A percentile compares a stretch with the other conserved stretches of the same genome.
Conservation (phyloP, 2,888 invertebrate genomes). For the Drosophila phalerata region DNA sequence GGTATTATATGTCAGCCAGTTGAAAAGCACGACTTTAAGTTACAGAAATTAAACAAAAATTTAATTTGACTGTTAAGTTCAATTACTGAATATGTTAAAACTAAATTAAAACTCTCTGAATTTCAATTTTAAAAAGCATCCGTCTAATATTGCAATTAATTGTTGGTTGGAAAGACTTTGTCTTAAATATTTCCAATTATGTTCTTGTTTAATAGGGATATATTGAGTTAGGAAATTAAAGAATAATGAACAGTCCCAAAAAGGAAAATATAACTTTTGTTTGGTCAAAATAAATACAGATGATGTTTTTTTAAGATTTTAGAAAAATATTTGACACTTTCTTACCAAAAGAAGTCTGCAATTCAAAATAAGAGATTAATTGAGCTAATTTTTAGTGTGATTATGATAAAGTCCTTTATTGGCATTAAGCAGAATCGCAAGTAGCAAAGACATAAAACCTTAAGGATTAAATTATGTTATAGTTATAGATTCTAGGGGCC, state of each 20-base stretch:
- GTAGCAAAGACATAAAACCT: conserved; percentile 35
- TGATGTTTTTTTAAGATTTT: neutral
- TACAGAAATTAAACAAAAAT: neutral
- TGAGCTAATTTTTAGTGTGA: conserved; percentile 19
- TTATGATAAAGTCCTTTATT: conserved; percentile 76
- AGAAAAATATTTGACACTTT: neutral
- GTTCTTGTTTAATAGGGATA: too few relatives aligned
- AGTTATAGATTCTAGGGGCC: conserved; percentile 58
- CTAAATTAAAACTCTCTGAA: too few relatives aligned
- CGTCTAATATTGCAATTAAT: too few relatives aligned
- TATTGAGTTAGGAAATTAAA: too few relatives aligned
- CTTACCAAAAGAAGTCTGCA: neutral
- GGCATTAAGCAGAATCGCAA: conserved; percentile 54
- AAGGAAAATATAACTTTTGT: too few relatives aligned
- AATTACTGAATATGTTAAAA: too few relatives aligned
- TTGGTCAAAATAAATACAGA: too few relatives aligned
- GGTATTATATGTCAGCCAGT: neutral
- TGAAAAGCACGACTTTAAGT: neutral
- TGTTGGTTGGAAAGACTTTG: too few relatives aligned
- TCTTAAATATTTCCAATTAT: too few relatives aligned
- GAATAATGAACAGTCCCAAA: too few relatives aligned
- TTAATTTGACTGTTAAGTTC: neutral
- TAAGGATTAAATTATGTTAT: conserved; percentile 36
- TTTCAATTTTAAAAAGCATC: too few relatives aligned
- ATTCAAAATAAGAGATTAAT: neutral